These are phyloP conservation scores for Halocaridina rubra DNA, from an alignment of 2,888 invertebrate genomes.

Conservation along the genomic window DNA sequence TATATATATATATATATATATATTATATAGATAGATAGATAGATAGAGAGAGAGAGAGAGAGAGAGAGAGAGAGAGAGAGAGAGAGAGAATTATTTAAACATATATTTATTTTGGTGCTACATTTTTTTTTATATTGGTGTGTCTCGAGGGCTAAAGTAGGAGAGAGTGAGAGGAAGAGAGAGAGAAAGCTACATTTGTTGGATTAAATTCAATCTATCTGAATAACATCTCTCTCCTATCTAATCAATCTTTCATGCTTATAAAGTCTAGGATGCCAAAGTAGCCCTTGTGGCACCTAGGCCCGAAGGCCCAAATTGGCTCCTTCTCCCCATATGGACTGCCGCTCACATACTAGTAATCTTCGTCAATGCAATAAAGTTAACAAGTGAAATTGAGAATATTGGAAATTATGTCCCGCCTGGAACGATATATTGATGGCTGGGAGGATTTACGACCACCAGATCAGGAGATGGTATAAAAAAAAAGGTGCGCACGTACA, in stretches of 20 bases:
- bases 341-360: slow-evolving; percentile 53
- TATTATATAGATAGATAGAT: not conserved
- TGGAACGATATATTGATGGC: slow-evolving; percentile 62
- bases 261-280: slow-evolving; percentile 3
- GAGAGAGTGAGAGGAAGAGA: no score
- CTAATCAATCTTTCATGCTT: slow-evolving; percentile 64
- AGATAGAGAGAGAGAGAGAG: not conserved
- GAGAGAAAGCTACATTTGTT: slow-evolving; percentile 63
- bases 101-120: slow-evolving; percentile 49
- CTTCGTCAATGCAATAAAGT: slow-evolving; percentile 64
- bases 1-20: no score
- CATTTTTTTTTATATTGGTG: slow-evolving; percentile 36
- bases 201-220: slow-evolving; percentile 64
- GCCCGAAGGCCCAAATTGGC: slow-evolving; percentile 32
- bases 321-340: slow-evolving; percentile 36
- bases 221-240: slow-evolving; percentile 64
- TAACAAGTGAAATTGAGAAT: slow-evolving; percentile 64
- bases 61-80: not conserved
- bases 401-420: slow-evolving; percentile 63
- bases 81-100: not conserved
- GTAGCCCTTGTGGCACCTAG: not conserved
- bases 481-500: not conserved
- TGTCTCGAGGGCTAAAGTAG: slow-evolving; percentile 42
- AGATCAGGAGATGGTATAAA: slow-evolving; percentile 59
- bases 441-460: slow-evolving; percentile 56